Conservation (phyloP, 30 jellyfish, hydroid and myxozoan genomes). For the Hydractinia echinata region DNA sequence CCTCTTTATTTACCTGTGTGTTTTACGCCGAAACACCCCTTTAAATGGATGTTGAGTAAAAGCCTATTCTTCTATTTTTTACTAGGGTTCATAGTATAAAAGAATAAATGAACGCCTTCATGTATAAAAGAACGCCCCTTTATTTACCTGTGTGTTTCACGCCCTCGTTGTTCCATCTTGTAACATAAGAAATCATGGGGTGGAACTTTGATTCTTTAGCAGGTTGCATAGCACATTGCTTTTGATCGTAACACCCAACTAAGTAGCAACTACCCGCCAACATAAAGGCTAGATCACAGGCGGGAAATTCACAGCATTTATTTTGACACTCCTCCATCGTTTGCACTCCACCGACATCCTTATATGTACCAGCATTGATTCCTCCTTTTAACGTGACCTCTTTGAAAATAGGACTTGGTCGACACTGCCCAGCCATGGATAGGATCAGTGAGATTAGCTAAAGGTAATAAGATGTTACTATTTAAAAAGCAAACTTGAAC, state of each 20-base stretch:
- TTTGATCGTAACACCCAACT: slow-evolving; percentile 90
- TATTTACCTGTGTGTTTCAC: slow-evolving; percentile 88
- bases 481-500: too few species aligned
- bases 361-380: slow-evolving; percentile 94
- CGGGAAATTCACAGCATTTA: slow-evolving; percentile 96
- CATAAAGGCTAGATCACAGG: slow-evolving; percentile 90
- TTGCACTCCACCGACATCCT: slow-evolving; percentile 94
- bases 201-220: slow-evolving; percentile 81
- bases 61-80: too few species aligned
- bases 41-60: not conserved
- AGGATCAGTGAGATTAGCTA: slow-evolving; percentile 79
- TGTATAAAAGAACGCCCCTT: too few species aligned
- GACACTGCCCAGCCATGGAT: slow-evolving; percentile 89
- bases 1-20: too few species aligned
- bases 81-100: too few species aligned
- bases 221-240: slow-evolving; percentile 84
- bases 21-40: too few species aligned
- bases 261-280: slow-evolving; percentile 93
- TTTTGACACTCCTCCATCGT: slow-evolving; percentile 96
- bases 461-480: not conserved
- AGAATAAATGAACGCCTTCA: not conserved
- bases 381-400: slow-evolving; percentile 98
- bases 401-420: slow-evolving; percentile 72
- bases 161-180: slow-evolving; percentile 98
- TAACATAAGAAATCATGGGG: slow-evolving; percentile 87